These are phyloP conservation scores for Calliphora vomitoria DNA, from an alignment of 2,888 invertebrate genomes.

Conservation along the genomic window DNA sequence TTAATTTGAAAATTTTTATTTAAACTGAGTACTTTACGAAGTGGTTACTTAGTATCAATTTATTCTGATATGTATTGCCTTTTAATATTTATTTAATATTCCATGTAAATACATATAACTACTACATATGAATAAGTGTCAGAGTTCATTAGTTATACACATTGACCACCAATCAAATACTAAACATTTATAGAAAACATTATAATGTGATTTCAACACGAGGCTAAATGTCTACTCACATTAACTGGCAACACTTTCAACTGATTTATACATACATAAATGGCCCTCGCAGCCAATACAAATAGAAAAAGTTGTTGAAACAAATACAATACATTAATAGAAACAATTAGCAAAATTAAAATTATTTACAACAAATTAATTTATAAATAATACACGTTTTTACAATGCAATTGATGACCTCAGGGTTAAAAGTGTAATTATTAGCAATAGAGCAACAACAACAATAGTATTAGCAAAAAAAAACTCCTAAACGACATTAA, in stretches of 20 bases:
- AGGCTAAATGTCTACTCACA: background rate
- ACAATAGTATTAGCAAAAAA: background rate
- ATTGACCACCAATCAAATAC: background rate
- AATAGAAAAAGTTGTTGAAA: slow-evolving; percentile 1
- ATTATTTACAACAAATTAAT: slow-evolving; percentile 43
- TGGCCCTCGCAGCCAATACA: background rate
- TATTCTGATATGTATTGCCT: no score
- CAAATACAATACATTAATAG: slow-evolving; percentile 14
- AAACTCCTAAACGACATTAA: background rate
- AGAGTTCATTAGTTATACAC: background rate
- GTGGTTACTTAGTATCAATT: no score
- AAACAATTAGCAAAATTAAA: slow-evolving; percentile 51
- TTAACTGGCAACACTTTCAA: background rate
- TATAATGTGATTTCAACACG: background rate
- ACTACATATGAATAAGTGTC: background rate
- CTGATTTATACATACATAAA: background rate
- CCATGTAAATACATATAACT: no score
- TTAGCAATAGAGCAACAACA: slow-evolving; percentile 54
- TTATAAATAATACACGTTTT: slow-evolving; percentile 41
- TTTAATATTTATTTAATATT: no score
- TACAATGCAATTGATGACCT: slow-evolving; percentile 41
- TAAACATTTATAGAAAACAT: background rate
- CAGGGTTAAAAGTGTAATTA: slow-evolving; percentile 56
- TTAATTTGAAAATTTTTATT: no score
- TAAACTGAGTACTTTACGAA: no score